These are phyloP conservation scores for Poeciliopsis paucimaculata DNA, from an alignment of 2,797 vertebrate genomes.

Conservation along the genomic window DNA sequence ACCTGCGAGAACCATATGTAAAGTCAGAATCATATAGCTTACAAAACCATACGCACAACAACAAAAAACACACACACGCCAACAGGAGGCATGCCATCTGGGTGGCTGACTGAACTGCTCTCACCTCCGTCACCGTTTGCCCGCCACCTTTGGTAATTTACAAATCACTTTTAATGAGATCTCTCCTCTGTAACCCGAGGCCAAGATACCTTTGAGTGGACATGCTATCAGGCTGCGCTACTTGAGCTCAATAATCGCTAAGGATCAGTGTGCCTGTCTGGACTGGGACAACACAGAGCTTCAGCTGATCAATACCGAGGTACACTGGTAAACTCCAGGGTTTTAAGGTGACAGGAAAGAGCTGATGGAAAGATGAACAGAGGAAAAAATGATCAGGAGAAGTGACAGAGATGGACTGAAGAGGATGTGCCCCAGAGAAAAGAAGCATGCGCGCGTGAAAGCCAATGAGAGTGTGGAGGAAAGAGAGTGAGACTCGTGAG, in stretches of 20 bases:
- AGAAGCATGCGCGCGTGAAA: slow-evolving; percentile 25
- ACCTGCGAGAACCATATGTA: slow-evolving; percentile 68
- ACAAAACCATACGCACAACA: slow-evolving; percentile 25
- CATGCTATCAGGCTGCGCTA: slow-evolving; percentile 1
- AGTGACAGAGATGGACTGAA: slow-evolving; percentile 11
- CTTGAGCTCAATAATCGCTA: slow-evolving; percentile 37
- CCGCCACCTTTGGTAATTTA: slow-evolving; percentile 54
- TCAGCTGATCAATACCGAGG: slow-evolving; percentile 56
- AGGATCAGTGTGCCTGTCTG: slow-evolving; percentile 31
- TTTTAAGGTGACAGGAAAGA: slow-evolving; percentile 22
- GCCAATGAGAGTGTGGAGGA: slow-evolving; percentile 23
- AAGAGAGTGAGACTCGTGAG: slow-evolving; percentile 14
- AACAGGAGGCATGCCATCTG: slow-evolving; percentile 50
- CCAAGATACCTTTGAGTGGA: slow-evolving; percentile 35
- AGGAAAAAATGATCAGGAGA: slow-evolving; percentile 4
- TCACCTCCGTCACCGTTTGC: slow-evolving; percentile 5
- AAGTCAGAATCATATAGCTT: slow-evolving; percentile 9
- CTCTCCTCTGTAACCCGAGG: slow-evolving; percentile 37
- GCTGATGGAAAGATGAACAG: slow-evolving; percentile 10
- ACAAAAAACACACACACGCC: no score
- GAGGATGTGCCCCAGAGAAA: slow-evolving; percentile 17
- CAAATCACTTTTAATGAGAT: slow-evolving; percentile 61
- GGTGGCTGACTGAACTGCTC: slow-evolving; percentile 58
- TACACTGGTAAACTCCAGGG: slow-evolving; percentile 26
- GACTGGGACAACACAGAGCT: slow-evolving; percentile 47